Conservation (phyloP, 2,797 vertebrate genomes). For the Austrolebias charrua region DNA sequence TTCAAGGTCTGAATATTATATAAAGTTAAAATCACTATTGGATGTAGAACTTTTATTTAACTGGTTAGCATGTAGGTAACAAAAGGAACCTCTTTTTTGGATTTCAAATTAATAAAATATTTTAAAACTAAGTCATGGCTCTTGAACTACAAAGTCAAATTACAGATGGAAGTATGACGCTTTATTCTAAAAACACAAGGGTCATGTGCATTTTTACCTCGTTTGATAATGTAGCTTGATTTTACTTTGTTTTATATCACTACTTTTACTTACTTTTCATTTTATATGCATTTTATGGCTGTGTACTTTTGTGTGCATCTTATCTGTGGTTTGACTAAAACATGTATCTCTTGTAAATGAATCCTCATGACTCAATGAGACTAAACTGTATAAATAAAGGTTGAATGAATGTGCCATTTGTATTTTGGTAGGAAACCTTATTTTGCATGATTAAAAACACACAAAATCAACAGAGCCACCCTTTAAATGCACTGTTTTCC, state of each 20-base stretch:
- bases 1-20: not conserved
- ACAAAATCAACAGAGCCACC: constrained; percentile 23
- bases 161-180: constrained; percentile 1
- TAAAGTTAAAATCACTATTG: not conserved
- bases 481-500: constrained; percentile 13
- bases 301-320: too few species aligned
- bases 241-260: too few species aligned
- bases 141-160: constrained; percentile 4
- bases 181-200: constrained; percentile 15
- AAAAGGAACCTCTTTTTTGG: not conserved
- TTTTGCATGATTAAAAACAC: constrained; percentile 26
- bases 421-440: constrained; percentile 13
- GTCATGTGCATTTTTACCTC: too few species aligned
- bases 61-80: constrained; percentile 4
- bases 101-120: not conserved
- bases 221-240: too few species aligned
- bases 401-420: constrained; percentile 4
- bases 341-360: too few species aligned
- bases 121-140: not conserved
- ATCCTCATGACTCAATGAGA: too few species aligned
- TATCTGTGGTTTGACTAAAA: too few species aligned
- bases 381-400: constrained; percentile 1
- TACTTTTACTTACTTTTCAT: too few species aligned
- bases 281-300: too few species aligned
- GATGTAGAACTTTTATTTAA: not conserved